These are phyloP conservation scores for Spheniscus humboldti DNA, from an alignment of 2,797 vertebrate genomes.

Conservation along the genomic window DNA sequence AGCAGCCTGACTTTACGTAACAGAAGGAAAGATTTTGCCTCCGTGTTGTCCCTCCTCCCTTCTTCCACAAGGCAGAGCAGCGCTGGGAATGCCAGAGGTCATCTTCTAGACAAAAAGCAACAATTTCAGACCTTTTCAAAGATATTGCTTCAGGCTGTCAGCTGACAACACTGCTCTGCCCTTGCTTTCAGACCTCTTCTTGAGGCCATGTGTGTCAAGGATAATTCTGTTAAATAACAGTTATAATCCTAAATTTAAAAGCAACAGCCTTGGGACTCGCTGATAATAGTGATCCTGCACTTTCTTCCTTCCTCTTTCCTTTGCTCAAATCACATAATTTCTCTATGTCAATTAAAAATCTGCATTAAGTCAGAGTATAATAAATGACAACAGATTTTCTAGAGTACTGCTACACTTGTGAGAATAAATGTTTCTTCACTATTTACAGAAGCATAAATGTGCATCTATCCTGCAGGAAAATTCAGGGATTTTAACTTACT, in stretches of 20 bases:
- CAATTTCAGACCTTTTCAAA: constrained; percentile 43
- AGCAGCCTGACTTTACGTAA: neutral
- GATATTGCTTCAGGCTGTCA: neutral
- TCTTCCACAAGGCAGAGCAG: neutral
- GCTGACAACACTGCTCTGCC: neutral
- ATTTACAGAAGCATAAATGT: neutral
- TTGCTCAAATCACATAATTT: neutral
- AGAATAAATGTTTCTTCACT: neutral
- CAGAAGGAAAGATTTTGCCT: neutral
- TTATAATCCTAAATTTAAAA: constrained; percentile 42
- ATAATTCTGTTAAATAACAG: constrained; percentile 43
- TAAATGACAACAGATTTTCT: neutral
- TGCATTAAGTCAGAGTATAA: neutral
- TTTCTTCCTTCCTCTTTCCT: neutral
- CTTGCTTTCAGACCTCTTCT: constrained; percentile 33
- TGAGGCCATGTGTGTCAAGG: constrained; percentile 31
- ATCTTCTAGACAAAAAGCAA: constrained; percentile 8
- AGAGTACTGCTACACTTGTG: neutral
- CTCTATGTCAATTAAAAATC: neutral
- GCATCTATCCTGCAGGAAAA: neutral
- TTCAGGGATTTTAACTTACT: neutral
- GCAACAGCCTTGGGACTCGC: neutral
- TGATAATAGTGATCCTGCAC: neutral
- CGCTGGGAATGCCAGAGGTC: neutral
- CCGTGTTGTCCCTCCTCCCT: neutral